phyloP scores from a whole-genome alignment of 2,797 vertebrate genomes.

The Natrix natrix region DNA sequence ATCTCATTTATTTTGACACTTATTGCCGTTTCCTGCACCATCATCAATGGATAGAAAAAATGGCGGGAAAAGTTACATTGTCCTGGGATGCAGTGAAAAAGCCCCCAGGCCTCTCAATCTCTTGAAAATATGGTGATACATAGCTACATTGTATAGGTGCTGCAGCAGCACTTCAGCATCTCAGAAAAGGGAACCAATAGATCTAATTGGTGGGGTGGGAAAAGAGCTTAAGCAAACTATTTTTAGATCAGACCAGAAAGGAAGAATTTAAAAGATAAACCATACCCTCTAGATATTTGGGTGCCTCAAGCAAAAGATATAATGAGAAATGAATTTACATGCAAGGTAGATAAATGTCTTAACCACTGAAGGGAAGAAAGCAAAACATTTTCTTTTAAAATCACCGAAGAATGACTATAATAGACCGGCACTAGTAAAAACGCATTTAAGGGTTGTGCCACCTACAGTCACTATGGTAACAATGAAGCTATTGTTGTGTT shows the following conservation, averaged over 20 bases:
- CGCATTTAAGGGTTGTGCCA: background rate
- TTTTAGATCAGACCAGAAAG: background rate
- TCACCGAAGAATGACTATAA: background rate
- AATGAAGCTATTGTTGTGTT: background rate
- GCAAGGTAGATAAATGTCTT: background rate
- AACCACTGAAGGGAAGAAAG: background rate
- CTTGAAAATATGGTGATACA: background rate
- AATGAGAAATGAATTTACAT: background rate
- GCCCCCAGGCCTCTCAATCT: background rate
- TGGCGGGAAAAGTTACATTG: background rate
- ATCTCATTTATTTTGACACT: background rate
- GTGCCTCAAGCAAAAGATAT: background rate
- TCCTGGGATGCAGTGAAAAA: background rate
- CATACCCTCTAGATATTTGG: background rate
- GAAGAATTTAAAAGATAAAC: background rate
- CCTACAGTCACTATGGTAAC: slow-evolving; percentile 20
- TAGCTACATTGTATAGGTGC: background rate
- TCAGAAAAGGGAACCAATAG: background rate
- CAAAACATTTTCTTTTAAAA: background rate
- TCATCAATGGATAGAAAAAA: background rate
- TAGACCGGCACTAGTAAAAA: background rate
- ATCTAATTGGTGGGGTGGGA: background rate
- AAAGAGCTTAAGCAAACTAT: background rate
- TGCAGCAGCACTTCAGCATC: background rate
- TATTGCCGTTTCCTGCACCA: background rate